A percentile compares a stretch with the other conserved stretches of the same genome.
phyloP scores from a whole-genome alignment of 2,888 invertebrate species.

The Troilus luridus region DNA sequence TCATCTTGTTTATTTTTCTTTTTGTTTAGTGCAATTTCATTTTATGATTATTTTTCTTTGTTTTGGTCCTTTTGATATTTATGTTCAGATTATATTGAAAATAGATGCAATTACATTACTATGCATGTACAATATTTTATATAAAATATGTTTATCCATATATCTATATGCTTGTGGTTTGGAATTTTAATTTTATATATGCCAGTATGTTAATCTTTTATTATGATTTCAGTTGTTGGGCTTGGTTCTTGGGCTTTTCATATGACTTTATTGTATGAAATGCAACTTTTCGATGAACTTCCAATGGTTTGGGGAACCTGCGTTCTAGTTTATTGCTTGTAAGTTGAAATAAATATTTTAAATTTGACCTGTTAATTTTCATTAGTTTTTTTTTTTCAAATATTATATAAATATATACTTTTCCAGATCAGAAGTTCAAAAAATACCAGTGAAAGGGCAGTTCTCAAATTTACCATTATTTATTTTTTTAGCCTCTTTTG shows the following conservation, averaged over 20 bases:
- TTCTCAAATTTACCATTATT: conserved; percentile 64
- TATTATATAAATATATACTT: background rate
- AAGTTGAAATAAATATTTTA: conserved; percentile 65
- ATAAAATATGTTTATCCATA: too few species aligned
- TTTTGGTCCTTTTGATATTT: too few species aligned
- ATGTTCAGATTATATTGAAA: too few species aligned
- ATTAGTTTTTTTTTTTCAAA: background rate
- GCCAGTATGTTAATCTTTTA: background rate
- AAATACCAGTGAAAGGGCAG: conserved; percentile 59
- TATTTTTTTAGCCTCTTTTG: conserved; percentile 63
- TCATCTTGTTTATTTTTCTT: too few species aligned
- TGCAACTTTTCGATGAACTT: conserved; percentile 71
- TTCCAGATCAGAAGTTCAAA: conserved; percentile 63
- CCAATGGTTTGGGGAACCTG: conserved; percentile 70
- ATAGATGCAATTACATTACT: too few species aligned
- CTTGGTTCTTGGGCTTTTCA: conserved; percentile 71
- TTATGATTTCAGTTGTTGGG: conserved; percentile 69
- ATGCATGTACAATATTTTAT: too few species aligned
- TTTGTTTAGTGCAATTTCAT: too few species aligned
- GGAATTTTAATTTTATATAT: background rate
- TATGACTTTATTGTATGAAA: conserved; percentile 68
- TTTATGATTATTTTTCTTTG: too few species aligned
- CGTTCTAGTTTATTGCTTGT: conserved; percentile 69
- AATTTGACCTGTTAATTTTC: background rate
- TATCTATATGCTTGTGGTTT: too few species aligned